These are phyloP conservation scores for Monochamus alternatus DNA, from an alignment of 2,888 invertebrate genomes.

Conservation along the genomic window DNA sequence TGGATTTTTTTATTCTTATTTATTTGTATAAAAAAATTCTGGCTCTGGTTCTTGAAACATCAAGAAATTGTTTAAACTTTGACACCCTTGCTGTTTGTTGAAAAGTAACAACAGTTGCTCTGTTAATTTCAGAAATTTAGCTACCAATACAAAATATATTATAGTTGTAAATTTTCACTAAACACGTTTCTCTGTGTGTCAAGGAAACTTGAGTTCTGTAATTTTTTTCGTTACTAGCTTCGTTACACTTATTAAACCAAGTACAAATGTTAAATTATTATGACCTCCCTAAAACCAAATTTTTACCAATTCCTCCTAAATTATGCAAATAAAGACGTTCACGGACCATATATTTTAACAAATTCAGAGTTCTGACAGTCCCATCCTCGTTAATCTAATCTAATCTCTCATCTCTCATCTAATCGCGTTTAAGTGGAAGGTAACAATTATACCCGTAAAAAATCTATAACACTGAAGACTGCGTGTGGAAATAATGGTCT, in stretches of 20 bases:
- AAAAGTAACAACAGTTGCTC: too few species aligned
- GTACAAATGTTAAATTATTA: not conserved
- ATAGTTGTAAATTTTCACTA: too few species aligned
- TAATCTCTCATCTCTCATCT: not conserved
- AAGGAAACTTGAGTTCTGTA: too few species aligned
- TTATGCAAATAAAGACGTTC: constrained; percentile 1
- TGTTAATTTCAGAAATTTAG: too few species aligned
- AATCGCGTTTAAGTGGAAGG: not conserved
- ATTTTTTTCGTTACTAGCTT: too few species aligned
- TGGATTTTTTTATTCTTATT: too few species aligned
- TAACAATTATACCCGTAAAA: not conserved
- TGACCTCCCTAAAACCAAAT: not conserved
- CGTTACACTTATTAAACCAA: not conserved
- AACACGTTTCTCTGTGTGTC: too few species aligned
- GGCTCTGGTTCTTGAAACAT: too few species aligned
- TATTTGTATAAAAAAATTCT: too few species aligned
- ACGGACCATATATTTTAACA: not conserved
- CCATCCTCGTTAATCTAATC: not conserved
- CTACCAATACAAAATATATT: too few species aligned
- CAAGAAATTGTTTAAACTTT: too few species aligned
- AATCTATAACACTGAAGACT: not conserved
- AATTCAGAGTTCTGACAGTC: not conserved
- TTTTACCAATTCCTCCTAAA: not conserved
- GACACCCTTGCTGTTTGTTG: too few species aligned
- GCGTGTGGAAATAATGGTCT: not conserved